phyloP scores from a whole-genome alignment of 2,797 vertebrate species.

The Anas georgica region DNA sequence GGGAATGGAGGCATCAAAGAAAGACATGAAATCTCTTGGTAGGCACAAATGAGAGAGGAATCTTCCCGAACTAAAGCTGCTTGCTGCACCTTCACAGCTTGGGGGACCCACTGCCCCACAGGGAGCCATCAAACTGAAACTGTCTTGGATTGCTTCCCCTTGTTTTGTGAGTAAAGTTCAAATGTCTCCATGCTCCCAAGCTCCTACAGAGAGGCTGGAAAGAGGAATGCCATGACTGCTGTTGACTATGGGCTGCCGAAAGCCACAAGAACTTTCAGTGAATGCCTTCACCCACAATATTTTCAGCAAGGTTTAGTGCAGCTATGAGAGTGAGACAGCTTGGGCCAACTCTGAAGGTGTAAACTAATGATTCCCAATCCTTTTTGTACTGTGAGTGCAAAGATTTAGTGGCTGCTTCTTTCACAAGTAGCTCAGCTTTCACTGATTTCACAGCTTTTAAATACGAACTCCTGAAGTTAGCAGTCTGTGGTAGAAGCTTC shows the following conservation, averaged over 20 bases:
- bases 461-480: neutral
- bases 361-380: neutral
- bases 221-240: neutral
- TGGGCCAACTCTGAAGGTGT: neutral
- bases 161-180: neutral
- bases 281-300: constrained; percentile 17
- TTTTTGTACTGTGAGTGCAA: neutral
- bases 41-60: neutral
- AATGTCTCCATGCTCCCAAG: constrained; percentile 17
- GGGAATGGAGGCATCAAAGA: neutral
- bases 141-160: neutral
- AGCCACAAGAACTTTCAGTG: neutral
- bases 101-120: neutral
- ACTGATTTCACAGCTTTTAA: neutral
- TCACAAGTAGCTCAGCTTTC: neutral
- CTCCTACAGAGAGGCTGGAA: constrained; percentile 16
- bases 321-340: neutral
- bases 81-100: neutral
- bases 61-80: neutral
- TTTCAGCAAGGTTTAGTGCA: neutral
- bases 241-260: neutral
- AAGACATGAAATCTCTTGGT: neutral
- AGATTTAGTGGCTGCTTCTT: neutral
- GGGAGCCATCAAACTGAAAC: neutral
- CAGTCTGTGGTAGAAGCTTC: neutral